Evolutionary conservation across 2,888 invertebrate genomes (phyloP), one percentile per base, ranked within the genome.

Genomic region (Tachina lurida): DNA sequence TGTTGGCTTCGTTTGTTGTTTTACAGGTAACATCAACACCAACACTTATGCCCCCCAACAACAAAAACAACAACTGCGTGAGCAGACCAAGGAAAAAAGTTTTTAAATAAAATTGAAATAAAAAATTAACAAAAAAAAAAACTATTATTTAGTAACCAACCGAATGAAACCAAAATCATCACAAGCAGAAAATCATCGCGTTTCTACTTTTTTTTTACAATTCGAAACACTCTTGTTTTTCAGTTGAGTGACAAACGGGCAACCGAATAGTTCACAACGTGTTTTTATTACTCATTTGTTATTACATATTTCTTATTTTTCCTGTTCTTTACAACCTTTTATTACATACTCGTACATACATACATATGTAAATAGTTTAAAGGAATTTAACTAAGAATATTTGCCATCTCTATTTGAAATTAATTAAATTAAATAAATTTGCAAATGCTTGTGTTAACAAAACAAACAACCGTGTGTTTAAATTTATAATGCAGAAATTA

Each of bases 191-290:
- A 84, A 84, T 81, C 84, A 77, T 84, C 62, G 84, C 77, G 56
- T 76, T 78, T 71, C 70, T 74, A 65, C 76, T 68, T 82, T 76
- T 82, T 76, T 77, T 87, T 82, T 67, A 84, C 83, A 84, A 65
- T 78, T 79, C 63, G 71, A 78, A 84, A 84, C 77, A 73, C 84
- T 86, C 75, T 79, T 80, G 52, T 84, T 88, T 88, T 89, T 91
- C 90, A 91, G 91, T 91, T 90, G 91, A 90, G 88, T 89, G 90
- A 90, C 90, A 90, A 89, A 91, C 90, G 90, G 89, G 89, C 88
- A 90, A 88, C 91, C 89, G 90, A 88, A 87, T 89, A 89, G 89
- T 89, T 87, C 86, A 65, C 71, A 68, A 74, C 73, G 74, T 74
- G 70, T 81, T 82, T 82, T 56, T 47, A 41, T 31, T 31, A 31